These are phyloP conservation scores for Oxyura jamaicensis DNA, from an alignment of 2,113 vertebrate species.

Conservation along the genomic window DNA sequence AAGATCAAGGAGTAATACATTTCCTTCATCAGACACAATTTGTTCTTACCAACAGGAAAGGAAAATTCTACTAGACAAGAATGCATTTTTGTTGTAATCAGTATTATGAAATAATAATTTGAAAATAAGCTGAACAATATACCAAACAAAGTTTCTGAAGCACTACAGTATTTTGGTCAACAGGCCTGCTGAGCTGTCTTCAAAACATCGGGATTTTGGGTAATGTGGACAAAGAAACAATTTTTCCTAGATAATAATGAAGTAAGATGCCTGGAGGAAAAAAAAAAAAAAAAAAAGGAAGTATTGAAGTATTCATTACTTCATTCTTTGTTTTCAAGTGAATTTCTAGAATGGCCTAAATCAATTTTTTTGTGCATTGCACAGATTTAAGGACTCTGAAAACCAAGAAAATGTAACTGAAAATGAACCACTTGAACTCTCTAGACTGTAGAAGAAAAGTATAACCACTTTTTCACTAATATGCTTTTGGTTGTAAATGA, in stretches of 20 bases:
- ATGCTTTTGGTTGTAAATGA: not conserved
- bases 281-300: not conserved
- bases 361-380: not conserved
- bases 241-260: not conserved
- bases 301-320: not conserved
- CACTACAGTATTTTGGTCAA: not conserved
- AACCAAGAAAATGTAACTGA: not conserved
- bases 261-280: not conserved
- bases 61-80: not conserved
- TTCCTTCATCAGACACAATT: not conserved
- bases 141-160: not conserved
- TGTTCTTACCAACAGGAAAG: not conserved
- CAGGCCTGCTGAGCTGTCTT: not conserved
- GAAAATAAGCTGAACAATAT: not conserved
- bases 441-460: not conserved
- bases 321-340: not conserved
- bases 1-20: not conserved
- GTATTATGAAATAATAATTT: not conserved
- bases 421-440: not conserved
- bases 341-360: not conserved
- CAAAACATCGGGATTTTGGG: not conserved
- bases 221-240: not conserved
- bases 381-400: not conserved
- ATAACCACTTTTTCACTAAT: not conserved
- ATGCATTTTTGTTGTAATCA: not conserved